Base-by-base conservation (phyloP, 2,113 vertebrate species). In the Zosterops lateralis region DNA sequence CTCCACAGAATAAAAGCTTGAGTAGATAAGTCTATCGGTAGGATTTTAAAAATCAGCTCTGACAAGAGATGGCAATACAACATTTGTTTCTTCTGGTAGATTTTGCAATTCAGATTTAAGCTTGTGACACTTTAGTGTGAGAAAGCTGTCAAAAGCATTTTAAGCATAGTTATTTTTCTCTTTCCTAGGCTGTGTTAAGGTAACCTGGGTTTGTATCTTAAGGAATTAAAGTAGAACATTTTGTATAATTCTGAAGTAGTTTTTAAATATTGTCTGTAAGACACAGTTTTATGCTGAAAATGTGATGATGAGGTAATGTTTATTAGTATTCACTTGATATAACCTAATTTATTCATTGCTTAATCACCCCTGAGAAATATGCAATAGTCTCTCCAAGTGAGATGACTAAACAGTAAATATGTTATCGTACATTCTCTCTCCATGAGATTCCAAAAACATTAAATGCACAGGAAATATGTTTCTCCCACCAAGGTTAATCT, bases 61-160 rank as follows among this genome's bases (percentile, higher is more conserved):
- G 36, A 94, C 84, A 94, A 92, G 93, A 90, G 47, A 80, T 91
- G n/a, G 93, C 56, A 97, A 92, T 95, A 83, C 44, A 79, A 79
- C 70, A 90, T 93, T 95, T 92, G 65, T 91, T 96, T 95, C 89
- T 90, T 92, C 67, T 95, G 84, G 51, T 94, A 86, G 75, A 67
- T 94, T 97, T 92, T 95, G 93, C 95, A 94, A 96, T 97, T 95
- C 90, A 94, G 90, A 95, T 96, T 96, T 85, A 77, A 93, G 28
- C 87, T 93, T 95, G 91, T 96, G 95, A 97, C 83, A 94, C 67
- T 76, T 54, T 24, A 80, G 60, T 71, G 72, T 87, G 90, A 92
- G 78, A 95, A 95, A 93, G 81, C 89, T 93, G 93, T 95, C 90
- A 96, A 64, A 95, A 72, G 40, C 67, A 79, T 95, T 91, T 97